phyloP scores from a whole-genome alignment of 1,140 invertebrate species.

The Cyclargus thomasi region DNA sequence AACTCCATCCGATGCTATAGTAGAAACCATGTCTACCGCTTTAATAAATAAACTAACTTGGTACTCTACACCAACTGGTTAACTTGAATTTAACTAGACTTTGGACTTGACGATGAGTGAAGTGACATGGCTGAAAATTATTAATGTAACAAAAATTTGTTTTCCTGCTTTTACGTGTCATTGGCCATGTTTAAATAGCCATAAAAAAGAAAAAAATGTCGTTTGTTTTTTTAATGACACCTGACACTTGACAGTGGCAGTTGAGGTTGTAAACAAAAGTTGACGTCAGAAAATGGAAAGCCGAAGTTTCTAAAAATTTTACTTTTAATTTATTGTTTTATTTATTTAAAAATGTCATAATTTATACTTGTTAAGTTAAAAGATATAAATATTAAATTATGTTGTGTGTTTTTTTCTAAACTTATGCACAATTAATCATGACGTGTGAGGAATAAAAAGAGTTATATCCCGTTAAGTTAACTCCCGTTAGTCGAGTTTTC shows the following conservation, averaged over 20 bases:
- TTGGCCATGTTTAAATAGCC: too few species aligned
- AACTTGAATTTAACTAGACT: too few species aligned
- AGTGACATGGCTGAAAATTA: too few species aligned
- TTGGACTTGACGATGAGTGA: too few species aligned
- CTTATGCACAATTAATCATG: not conserved
- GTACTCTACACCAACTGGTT: too few species aligned
- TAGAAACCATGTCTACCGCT: too few species aligned
- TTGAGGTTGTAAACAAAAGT: not conserved
- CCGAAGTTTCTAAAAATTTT: slow-evolving; percentile 6
- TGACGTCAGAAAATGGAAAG: not conserved
- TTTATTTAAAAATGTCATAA: not conserved
- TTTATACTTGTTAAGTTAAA: not conserved
- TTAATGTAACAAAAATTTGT: too few species aligned
- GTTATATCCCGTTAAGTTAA: slow-evolving; percentile 14
- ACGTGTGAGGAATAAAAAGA: not conserved
- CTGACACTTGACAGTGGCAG: not conserved
- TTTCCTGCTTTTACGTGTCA: too few species aligned
- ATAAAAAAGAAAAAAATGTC: too few species aligned
- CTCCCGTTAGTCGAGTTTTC: slow-evolving; percentile 49
- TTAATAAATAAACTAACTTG: too few species aligned
- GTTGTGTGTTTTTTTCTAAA: not conserved
- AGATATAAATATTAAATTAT: not conserved
- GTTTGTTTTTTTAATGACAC: too few species aligned
- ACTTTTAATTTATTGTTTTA: not conserved
- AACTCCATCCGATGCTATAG: too few species aligned